Evolutionary conservation across 2,113 vertebrate genomes (phyloP), one percentile per base, ranked within the genome.

Genomic region (Craseonycteris thonglongyai): DNA sequence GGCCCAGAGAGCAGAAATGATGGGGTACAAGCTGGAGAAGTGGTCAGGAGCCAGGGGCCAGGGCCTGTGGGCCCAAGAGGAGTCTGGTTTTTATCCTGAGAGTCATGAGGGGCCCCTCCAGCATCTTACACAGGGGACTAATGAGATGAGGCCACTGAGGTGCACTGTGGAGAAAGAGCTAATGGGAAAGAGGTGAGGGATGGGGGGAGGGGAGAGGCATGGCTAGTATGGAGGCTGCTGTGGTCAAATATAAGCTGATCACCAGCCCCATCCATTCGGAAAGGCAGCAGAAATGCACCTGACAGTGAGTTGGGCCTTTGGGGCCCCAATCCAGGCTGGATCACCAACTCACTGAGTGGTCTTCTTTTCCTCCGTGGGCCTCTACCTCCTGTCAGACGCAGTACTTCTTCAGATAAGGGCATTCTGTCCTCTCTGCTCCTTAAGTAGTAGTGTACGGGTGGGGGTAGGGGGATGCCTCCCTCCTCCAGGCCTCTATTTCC

Each of bases 181-280:
- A n/a, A 26, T 2, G 18, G 24, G 74, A n/a, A n/a, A n/a, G n/a
- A n/a, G 28, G 16, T 26, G 30, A 45, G 33, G 28, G 38, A 12
- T 0, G 10, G 15, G 8, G 30, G 1, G 0, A 0, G 13, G 40
- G 24, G 19, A 13, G 54, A n/a, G 40, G 66, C n/a, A n/a, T n/a
- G n/a, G 14, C 56, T 19, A 16, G 7, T 1, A 22, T 38, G 14
- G 61, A 92, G 16, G 42, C 51, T 45, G 8, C 3, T 5, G 30
- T 7, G 6, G 42, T 10, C 1, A 5, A 19, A 8, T 6, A 0
- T 2, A 3, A 30, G 6, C 47, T 42, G 38, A 42, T 26, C 7
- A 11, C 3, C 49, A 18, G 18, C 22, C n/a, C 33, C 10, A 1
- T 13, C 72, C 54, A 14, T 42, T 42, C 59, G 0, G 30, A 56